Conservation (phyloP, 2,113 vertebrate genomes). For the Chaenocephalus aceratus region DNA sequence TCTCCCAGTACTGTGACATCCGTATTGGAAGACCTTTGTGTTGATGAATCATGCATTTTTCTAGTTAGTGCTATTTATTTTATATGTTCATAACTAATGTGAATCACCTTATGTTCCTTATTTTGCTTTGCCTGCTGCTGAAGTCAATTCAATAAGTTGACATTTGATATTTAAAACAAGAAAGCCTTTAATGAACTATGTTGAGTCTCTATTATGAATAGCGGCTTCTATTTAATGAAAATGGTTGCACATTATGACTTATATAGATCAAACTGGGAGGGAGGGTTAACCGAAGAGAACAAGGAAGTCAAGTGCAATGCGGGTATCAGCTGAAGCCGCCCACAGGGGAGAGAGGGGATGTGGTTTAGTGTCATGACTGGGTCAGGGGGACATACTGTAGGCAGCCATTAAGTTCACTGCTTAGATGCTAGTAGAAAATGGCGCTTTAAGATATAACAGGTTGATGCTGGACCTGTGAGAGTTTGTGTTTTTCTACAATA, state of each 20-base stretch:
- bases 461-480: background rate
- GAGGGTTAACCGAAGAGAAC: background rate
- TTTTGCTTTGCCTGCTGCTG: background rate
- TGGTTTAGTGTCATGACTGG: conserved; percentile 37
- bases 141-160: background rate
- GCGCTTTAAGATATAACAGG: background rate
- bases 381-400: background rate
- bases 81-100: background rate
- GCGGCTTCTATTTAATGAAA: background rate
- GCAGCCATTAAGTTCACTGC: background rate
- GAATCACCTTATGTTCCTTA: background rate
- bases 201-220: background rate
- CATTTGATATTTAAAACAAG: background rate
- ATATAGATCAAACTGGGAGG: background rate
- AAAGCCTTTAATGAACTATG: background rate
- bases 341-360: conserved; percentile 18
- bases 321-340: background rate
- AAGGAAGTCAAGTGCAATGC: background rate
- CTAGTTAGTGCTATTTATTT: background rate
- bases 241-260: background rate
- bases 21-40: background rate
- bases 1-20: background rate
- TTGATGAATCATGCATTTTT: background rate
- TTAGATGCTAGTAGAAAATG: background rate
- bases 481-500: background rate